Evolutionary conservation across 1,140 invertebrate species (phyloP).

Genomic region (Drosophila simulans): DNA sequence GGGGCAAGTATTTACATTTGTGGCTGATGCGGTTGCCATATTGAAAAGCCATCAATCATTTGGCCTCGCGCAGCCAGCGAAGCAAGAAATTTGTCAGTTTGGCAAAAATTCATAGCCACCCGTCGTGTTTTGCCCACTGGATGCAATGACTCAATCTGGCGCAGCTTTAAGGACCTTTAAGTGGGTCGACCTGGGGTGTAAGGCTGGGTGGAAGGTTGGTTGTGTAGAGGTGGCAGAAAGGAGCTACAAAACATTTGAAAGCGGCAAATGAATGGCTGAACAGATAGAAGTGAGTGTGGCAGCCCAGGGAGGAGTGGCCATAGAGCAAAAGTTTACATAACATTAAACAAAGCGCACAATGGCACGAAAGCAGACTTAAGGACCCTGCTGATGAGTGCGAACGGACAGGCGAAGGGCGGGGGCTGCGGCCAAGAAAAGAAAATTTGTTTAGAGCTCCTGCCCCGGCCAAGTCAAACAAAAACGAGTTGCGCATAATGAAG

Average conservation of each 20-base stretch:
- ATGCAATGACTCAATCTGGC: conserved; percentile 46
- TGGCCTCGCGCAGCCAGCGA: conserved; percentile 52
- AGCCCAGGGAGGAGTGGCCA: conserved; percentile 28
- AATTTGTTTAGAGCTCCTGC: conserved; percentile 77
- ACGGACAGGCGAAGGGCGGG: conserved; percentile 39
- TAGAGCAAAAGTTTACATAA: conserved; percentile 79
- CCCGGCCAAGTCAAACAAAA: conserved; percentile 75
- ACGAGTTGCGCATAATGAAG: conserved; percentile 80
- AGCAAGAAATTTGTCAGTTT: conserved; percentile 77
- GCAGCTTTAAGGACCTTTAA: conserved; percentile 56
- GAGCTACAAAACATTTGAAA: conserved; percentile 28
- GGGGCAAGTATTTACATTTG: conserved; percentile 73
- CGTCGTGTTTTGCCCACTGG: neutral
- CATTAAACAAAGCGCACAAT: conserved; percentile 82
- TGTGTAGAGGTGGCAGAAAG: conserved; percentile 31
- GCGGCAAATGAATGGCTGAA: conserved; percentile 75
- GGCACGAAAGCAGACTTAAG: conserved; percentile 59
- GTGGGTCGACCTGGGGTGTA: neutral
- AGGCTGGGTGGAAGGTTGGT: neutral
- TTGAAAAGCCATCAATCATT: conserved; percentile 81
- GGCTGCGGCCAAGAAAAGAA: conserved; percentile 63
- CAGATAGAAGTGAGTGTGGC: conserved; percentile 64
- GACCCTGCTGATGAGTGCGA: conserved; percentile 68
- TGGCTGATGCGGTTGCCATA: conserved; percentile 55
- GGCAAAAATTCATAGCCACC: conserved; percentile 50